These are phyloP conservation scores for Nomada flava DNA, from an alignment of 2,888 invertebrate genomes.

Conservation along the genomic window DNA sequence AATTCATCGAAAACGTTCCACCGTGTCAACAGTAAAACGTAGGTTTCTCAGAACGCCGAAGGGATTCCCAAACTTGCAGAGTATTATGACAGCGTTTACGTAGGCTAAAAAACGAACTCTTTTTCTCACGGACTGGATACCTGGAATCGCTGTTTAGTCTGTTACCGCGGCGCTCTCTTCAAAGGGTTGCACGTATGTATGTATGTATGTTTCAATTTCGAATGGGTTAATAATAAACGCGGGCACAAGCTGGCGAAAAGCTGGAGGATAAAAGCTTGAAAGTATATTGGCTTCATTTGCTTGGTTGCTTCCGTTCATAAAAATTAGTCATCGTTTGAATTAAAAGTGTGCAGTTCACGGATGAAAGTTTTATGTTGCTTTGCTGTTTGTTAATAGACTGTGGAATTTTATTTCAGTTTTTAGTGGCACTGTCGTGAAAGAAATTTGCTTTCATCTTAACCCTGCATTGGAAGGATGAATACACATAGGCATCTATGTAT, in stretches of 20 bases:
- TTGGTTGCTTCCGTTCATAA: background rate
- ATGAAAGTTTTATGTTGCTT: no score
- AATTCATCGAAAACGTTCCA: slow-evolving; percentile 11
- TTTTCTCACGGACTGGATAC: slow-evolving; percentile 70
- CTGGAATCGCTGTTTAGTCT: slow-evolving; percentile 80
- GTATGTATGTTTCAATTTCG: slow-evolving; percentile 59
- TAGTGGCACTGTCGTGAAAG: no score
- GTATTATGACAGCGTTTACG: slow-evolving; percentile 61
- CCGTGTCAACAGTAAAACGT: slow-evolving; percentile 2
- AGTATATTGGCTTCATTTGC: no score
- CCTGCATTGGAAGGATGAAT: no score
- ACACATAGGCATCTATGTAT: no score
- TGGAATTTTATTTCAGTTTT: no score
- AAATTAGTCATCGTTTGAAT: background rate
- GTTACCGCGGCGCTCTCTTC: slow-evolving; percentile 70
- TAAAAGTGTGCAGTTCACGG: no score
- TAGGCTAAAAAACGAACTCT: slow-evolving; percentile 42
- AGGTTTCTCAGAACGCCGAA: slow-evolving; percentile 45
- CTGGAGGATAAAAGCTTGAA: slow-evolving; percentile 1
- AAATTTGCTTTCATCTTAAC: no score
- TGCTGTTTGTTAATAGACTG: no score
- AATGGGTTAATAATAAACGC: slow-evolving; percentile 72
- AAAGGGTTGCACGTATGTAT: slow-evolving; percentile 59
- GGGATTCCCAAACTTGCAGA: slow-evolving; percentile 10
- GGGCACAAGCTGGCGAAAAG: background rate